phyloP scores from a whole-genome alignment of 2,888 invertebrate species.

The Gari tellinella region DNA sequence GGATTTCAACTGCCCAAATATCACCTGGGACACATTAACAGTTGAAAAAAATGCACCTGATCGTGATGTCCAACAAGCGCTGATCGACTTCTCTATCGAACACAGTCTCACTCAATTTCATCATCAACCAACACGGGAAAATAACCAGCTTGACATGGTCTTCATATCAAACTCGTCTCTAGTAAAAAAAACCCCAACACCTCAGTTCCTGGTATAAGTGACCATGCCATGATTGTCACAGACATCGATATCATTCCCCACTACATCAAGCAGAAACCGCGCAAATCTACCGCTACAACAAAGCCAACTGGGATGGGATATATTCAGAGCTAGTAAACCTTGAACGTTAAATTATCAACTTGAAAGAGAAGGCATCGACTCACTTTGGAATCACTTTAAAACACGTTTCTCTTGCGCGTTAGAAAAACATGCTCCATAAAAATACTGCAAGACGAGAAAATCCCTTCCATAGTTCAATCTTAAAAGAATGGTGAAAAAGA shows the following conservation, averaged over 20 bases:
- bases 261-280: constrained; percentile 17
- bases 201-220: constrained; percentile 36
- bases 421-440: no score
- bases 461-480: no score
- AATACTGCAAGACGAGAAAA: no score
- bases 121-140: constrained; percentile 27
- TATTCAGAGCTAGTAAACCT: no score
- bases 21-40: constrained; percentile 20
- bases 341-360: no score
- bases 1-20: constrained; percentile 50
- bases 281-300: no score
- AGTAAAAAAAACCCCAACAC: constrained; percentile 22
- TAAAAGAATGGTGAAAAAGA: no score
- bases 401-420: no score
- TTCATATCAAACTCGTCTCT: constrained; percentile 45
- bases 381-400: no score
- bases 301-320: no score
- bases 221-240: no score
- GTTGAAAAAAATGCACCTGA: constrained; percentile 25
- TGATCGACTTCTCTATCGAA: constrained; percentile 34
- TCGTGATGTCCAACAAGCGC: constrained; percentile 36
- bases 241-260: constrained; percentile 16
- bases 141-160: constrained; percentile 40
- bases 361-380: no score
- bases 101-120: constrained; percentile 38